Base-by-base conservation (phyloP, 2,113 vertebrate genomes). In the Coregonus clupeaformis region DNA sequence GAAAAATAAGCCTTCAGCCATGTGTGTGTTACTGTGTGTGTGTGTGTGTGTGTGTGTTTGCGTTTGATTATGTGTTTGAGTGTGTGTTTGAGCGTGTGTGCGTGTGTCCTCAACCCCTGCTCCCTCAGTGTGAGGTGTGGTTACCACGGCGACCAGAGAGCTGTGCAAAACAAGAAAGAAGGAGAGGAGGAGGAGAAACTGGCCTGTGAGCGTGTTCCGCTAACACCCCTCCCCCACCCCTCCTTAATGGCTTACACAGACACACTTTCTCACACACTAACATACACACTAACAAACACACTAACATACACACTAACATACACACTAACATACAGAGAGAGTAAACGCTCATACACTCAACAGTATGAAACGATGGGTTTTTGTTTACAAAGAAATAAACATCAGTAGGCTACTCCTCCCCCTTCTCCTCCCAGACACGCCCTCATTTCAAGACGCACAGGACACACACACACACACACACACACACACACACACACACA, bases 71-170 rank as follows among this genome's bases (percentile, higher is more conserved):
- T 30, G 30, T 32, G 30, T 32, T 32, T 6, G 30, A 36, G 32
- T 36, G 32, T 32, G 32, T 32, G 32, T 32, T 32, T 32, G 32
- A 36, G 32, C 7, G 32, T 36, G 32, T 36, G 32, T 7, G 32
- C 32, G 6, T 6, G 7, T 36, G 32, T 36, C 32, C 32, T 36
- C 32, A 36, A 6, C 32, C 32, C 32, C 32, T 18, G 12, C 52
- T 73, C 67, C 72, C 74, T 73, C 70, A 68, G 73, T 59, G 47
- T 71, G 66, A 80, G 82, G 90, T 79, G 85, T 45, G 14, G 89
- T 92, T 91, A 79, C 90, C 86, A 91, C 91, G 84, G 91, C 80
- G 73, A 91, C 69, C 64, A 32, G 69, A 67, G n/a, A 16, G 55
- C 77, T 80, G 72, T 68, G 73, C 42, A 72, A 69, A 64, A 55